These are phyloP conservation scores for Onthophagus sagittarius DNA, from an alignment of 2,888 invertebrate genomes.

Conservation along the genomic window DNA sequence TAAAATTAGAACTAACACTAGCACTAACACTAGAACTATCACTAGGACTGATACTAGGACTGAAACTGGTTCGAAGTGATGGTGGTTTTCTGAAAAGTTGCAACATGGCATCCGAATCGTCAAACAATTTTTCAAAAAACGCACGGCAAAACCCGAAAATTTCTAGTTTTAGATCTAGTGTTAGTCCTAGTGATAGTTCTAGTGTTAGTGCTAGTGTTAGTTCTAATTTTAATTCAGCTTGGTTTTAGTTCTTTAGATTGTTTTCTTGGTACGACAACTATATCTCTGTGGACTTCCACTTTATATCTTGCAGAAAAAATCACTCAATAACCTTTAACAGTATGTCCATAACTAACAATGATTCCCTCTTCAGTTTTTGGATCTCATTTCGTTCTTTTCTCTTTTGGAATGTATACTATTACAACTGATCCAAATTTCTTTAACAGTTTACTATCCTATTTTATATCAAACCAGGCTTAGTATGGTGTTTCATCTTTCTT, in stretches of 20 bases:
- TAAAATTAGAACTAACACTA: no score
- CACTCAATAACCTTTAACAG: constrained; percentile 26
- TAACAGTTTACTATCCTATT: constrained; percentile 15
- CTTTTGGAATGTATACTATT: constrained; percentile 29
- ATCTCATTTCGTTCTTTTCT: constrained; percentile 26
- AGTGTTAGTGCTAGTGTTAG: no score
- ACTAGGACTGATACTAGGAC: no score
- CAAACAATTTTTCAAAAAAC: no score
- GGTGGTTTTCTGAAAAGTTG: neutral
- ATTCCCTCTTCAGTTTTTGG: constrained; percentile 25
- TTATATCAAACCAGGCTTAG: constrained; percentile 40
- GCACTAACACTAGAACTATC: no score
- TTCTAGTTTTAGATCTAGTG: no score
- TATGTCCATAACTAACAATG: constrained; percentile 27
- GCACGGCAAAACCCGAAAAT: no score
- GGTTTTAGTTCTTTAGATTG: no score
- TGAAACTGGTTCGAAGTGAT: no score
- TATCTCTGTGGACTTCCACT: constrained; percentile 22
- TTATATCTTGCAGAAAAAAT: constrained; percentile 24
- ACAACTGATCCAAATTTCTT: constrained; percentile 28
- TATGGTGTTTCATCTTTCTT: constrained; percentile 34
- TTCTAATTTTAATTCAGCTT: no score
- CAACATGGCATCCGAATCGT: constrained; percentile 21
- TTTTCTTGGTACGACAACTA: no score
- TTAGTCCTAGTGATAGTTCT: no score